Percentiles rank a stretch among this genome's conserved stretches.
Conservation (phyloP, 2,113 vertebrate species). For the Beaufortia kweichowensis region DNA sequence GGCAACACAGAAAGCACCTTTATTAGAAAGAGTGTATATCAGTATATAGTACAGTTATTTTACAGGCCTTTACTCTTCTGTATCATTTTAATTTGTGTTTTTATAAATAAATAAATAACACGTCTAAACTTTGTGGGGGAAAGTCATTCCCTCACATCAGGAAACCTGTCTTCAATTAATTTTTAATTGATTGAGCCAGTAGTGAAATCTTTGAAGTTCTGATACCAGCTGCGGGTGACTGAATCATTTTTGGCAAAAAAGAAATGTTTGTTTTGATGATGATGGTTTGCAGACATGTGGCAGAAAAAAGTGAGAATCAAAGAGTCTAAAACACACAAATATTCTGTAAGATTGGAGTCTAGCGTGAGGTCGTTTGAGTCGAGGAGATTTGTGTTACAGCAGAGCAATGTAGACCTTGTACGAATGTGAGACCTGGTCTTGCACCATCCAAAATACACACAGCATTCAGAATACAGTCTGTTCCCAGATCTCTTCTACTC, state of each 20-base stretch:
- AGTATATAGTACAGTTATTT: too few relatives aligned
- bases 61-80: too few relatives aligned
- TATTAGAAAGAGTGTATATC: too few relatives aligned
- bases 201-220: constrained; percentile 30
- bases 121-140: neutral
- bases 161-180: constrained; percentile 35
- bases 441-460: neutral
- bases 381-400: neutral
- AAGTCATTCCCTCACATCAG: constrained; percentile 30
- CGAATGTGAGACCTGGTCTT: neutral
- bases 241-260: constrained; percentile 7
- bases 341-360: neutral
- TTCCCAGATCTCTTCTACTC: neutral
- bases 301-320: neutral
- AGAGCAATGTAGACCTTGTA: neutral
- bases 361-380: neutral
- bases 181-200: constrained; percentile 31
- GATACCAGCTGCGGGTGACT: constrained; percentile 22
- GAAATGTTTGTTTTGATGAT: constrained; percentile 9
- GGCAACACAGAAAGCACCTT: too few relatives aligned
- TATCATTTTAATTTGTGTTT: too few relatives aligned
- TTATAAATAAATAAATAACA: neutral
- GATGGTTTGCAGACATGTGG: neutral
- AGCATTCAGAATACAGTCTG: neutral
- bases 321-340: neutral